Evolutionary conservation across 1,140 invertebrate genomes (phyloP).

Genomic region (Microplitis demolitor): DNA sequence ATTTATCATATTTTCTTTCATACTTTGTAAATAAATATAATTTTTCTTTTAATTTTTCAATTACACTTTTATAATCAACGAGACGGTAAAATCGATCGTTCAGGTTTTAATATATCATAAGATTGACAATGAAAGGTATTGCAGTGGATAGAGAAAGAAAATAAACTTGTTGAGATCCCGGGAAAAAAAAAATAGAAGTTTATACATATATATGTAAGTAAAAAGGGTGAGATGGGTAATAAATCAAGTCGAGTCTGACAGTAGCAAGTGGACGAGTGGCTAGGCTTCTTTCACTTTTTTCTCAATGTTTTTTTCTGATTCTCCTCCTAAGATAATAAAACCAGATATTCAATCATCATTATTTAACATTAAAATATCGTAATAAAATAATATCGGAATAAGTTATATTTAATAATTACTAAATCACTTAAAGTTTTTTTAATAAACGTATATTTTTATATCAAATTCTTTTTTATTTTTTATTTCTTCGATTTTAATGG

Average conservation of each 20-base stretch:
- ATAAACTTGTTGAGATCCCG: slow-evolving; percentile 5
- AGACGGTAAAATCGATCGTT: no score
- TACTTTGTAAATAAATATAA: no score
- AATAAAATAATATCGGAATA: no score
- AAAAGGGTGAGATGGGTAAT: slow-evolving; percentile 41
- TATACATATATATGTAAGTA: not conserved
- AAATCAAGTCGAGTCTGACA: slow-evolving; percentile 50
- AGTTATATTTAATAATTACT: no score
- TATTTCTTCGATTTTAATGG: not conserved
- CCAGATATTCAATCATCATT: no score
- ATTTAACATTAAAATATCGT: no score
- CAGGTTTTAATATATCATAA: no score
- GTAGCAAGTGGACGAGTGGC: slow-evolving; percentile 37
- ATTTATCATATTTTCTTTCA: no score
- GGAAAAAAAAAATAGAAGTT: not conserved
- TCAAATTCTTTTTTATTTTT: not conserved
- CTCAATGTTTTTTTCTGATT: slow-evolving; percentile 13
- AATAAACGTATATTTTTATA: no score
- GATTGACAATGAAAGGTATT: not conserved
- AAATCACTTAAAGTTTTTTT: no score
- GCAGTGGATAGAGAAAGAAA: not conserved
- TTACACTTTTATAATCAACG: no score
- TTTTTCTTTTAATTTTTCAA: no score
- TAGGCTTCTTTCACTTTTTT: slow-evolving; percentile 32
- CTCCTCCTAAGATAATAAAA: not conserved